Conservation (phyloP, 2,113 vertebrate species). For the Thamnaconus septentrionalis region DNA sequence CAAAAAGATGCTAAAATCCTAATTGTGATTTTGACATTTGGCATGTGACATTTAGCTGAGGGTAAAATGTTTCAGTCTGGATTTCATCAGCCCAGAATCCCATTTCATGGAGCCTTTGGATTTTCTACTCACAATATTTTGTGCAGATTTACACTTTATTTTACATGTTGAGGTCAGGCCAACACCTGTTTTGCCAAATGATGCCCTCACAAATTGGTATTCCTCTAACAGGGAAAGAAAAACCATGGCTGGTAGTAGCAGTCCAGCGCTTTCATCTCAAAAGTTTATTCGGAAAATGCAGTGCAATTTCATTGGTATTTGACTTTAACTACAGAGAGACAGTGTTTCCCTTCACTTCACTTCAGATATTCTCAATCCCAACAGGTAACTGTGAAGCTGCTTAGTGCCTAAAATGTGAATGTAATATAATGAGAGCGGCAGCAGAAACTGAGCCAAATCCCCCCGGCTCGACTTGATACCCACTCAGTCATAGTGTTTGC, state of each 20-base stretch:
- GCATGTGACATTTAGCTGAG: too few relatives aligned
- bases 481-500: constrained; percentile 14
- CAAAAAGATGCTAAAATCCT: too few relatives aligned
- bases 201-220: background rate
- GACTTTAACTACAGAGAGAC: too few relatives aligned
- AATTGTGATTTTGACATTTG: too few relatives aligned
- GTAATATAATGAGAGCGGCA: constrained; percentile 30
- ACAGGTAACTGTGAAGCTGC: constrained; percentile 20
- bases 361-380: background rate
- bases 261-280: background rate
- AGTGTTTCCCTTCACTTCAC: too few relatives aligned
- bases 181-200: background rate
- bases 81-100: too few relatives aligned
- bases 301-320: too few relatives aligned
- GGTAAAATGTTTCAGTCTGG: too few relatives aligned
- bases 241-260: background rate
- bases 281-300: too few relatives aligned
- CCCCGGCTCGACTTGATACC: constrained; percentile 26
- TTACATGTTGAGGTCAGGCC: background rate
- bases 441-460: constrained; percentile 23
- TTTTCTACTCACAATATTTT: too few relatives aligned
- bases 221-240: background rate
- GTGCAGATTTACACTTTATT: background rate
- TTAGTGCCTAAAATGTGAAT: constrained; percentile 21
- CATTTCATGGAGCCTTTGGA: too few relatives aligned